phyloP scores from a whole-genome alignment of 2,797 vertebrate genomes.

The Myotis myotis region DNA sequence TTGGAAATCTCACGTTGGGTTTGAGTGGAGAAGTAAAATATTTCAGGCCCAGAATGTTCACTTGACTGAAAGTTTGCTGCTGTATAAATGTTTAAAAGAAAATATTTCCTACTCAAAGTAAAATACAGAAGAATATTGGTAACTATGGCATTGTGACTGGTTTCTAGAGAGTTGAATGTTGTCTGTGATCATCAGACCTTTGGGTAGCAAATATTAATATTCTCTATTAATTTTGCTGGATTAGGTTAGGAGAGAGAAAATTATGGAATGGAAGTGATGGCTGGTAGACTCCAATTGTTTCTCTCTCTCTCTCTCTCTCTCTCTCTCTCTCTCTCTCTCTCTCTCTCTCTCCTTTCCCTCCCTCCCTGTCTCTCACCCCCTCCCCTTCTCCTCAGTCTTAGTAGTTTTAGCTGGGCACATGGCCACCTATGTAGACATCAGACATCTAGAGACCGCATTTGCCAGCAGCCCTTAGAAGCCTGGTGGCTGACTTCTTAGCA shows the following conservation, averaged over 20 bases:
- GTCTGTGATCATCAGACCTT: not conserved
- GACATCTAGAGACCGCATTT: not conserved
- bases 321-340: not conserved
- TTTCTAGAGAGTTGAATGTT: not conserved
- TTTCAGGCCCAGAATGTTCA: not conserved
- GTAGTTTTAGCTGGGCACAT: not conserved
- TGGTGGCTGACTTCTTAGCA: not conserved
- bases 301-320: accelerated
- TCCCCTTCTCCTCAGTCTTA: accelerated
- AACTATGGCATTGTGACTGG: not conserved
- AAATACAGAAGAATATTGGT: not conserved
- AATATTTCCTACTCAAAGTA: not conserved
- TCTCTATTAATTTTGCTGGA: not conserved
- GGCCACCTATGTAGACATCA: not conserved
- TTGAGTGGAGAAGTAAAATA: not conserved
- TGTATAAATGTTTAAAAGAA: not conserved
- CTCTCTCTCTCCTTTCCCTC: accelerated
- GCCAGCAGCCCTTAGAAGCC: not conserved
- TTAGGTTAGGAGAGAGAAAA: not conserved
- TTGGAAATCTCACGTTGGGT: not conserved
- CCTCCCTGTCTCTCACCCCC: accelerated
- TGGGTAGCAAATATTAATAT: not conserved
- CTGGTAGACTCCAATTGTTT: not conserved
- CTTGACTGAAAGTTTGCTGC: not conserved
- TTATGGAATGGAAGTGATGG: not conserved